Percentiles rank a stretch among this genome's conserved stretches.
Conservation (phyloP, 2,888 invertebrate species). For the Microplitis manilae region DNA sequence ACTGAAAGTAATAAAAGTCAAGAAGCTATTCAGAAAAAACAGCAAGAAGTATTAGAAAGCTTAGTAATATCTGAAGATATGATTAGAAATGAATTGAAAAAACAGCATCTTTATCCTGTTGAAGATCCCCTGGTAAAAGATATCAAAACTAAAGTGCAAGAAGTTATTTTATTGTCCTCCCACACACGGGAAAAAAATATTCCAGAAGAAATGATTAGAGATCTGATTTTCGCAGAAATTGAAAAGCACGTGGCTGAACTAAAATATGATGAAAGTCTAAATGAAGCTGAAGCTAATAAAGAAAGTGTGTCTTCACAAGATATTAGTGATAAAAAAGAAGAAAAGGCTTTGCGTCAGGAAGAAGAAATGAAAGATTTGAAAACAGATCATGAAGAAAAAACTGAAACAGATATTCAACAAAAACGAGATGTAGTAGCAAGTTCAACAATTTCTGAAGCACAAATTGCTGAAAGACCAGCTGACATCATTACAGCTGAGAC, state of each 20-base stretch:
- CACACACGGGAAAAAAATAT: background rate
- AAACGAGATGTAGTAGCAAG: slow-evolving; percentile 18
- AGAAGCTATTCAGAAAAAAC: background rate
- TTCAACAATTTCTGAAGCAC: slow-evolving; percentile 45
- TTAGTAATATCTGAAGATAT: background rate
- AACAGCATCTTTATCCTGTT: background rate
- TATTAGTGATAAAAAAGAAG: background rate
- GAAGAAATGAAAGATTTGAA: too few relatives aligned
- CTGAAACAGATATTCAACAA: slow-evolving; percentile 29
- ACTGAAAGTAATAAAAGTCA: too few relatives aligned
- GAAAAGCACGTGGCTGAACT: background rate
- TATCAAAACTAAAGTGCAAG: background rate
- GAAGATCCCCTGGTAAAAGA: background rate
- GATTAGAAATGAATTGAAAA: background rate
- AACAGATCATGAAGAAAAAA: slow-evolving; percentile 28
- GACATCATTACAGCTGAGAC: background rate
- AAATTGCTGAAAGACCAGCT: slow-evolving; percentile 21
- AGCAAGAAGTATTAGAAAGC: background rate
- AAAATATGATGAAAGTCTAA: slow-evolving; percentile 21
- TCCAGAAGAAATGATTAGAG: slow-evolving; percentile 24
- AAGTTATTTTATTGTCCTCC: background rate
- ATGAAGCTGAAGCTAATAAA: background rate
- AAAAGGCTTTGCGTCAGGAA: background rate
- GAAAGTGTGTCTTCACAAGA: background rate
- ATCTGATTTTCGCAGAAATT: slow-evolving; percentile 31